Evolutionary conservation across 64 coral and sea anemone species (phyloP), one percentile per base, ranked within the genome.

Genomic region (Anthopleura sola): DNA sequence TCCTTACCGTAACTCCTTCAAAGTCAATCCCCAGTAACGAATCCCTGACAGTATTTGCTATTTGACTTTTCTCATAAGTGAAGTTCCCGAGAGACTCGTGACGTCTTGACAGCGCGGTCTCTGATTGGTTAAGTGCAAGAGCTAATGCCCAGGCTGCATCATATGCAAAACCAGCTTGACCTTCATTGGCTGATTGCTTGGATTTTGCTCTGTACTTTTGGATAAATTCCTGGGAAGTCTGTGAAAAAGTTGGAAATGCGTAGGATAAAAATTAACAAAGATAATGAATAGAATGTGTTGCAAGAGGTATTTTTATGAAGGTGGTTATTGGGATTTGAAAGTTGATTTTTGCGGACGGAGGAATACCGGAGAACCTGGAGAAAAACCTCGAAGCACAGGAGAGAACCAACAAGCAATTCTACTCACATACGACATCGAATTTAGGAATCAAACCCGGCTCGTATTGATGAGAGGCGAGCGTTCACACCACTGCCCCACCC

Each of bases 121-220:
- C 38, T 34, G 88, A 66, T 49, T 20, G 86, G 36, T 90, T 94
- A 29, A 94, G 53, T 53, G 93, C 93, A 11, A 85, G 60, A 64
- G 93, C 93, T 31, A 94, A 87, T 18, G 93, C 47, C 93, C 85
- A 94, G 3, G 90, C 68, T 28, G 93, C 93, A 44, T 94, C 93
- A 47, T 94, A 94, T 37, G 93, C 88, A 49, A 87, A 94, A 39
- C 93, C 93, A 34, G 85, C 93, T 40, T 94, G 85, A 6, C 76
- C 93, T 46, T 36, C 14, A 26, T 80, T 49, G 9, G 89, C 21
- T 40, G 32, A 12, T 38, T 24, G 50, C n/a, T 49, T 15, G 16
- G 44, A 49, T 23, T 14, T 14, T 20, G 53, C 48, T 37, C 75
- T 4, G 57, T 89, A 89, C 6, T 33, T 33, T 37, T 31, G 37